Conservation (phyloP, 2,888 invertebrate species). For the Conomelus anceps region DNA sequence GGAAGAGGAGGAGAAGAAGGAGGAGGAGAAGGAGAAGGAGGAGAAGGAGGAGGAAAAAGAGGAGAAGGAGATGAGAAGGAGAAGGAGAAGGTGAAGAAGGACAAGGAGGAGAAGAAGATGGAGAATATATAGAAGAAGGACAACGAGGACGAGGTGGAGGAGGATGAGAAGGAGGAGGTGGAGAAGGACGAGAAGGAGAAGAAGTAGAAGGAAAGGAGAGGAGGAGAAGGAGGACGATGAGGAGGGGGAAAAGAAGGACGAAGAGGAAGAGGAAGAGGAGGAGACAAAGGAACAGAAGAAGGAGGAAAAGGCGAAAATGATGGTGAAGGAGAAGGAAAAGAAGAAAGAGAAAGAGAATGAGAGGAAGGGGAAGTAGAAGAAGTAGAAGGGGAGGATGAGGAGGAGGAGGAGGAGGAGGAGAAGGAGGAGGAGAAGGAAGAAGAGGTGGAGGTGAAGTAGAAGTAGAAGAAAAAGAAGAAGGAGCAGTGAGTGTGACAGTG, state of each 20-base stretch:
- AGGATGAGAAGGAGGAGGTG: not conserved
- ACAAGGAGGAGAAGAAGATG: not conserved
- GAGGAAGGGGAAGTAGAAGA: not conserved
- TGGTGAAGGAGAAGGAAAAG: not conserved
- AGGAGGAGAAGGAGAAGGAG: not conserved
- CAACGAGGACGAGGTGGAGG: not conserved
- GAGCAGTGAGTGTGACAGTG: not conserved
- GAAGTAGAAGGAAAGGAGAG: not conserved
- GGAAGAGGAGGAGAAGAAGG: not conserved
- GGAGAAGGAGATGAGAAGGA: not conserved
- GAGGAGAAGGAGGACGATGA: not conserved
- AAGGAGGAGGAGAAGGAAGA: not conserved
- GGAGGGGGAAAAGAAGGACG: not conserved
- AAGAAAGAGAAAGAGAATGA: not conserved
- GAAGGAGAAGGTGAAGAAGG: not conserved
- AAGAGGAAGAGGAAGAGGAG: not conserved
- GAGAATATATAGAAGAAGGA: no score
- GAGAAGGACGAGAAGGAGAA: not conserved
- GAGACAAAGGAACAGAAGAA: no score
- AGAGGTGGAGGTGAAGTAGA: no score
- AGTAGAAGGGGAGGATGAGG: not conserved
- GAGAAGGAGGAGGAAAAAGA: not conserved
- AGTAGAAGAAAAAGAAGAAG: no score
- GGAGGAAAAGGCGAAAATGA: not conserved
- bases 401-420: not conserved